phyloP scores from a whole-genome alignment of 1,140 invertebrate species.

The Drosophila jambulina region DNA sequence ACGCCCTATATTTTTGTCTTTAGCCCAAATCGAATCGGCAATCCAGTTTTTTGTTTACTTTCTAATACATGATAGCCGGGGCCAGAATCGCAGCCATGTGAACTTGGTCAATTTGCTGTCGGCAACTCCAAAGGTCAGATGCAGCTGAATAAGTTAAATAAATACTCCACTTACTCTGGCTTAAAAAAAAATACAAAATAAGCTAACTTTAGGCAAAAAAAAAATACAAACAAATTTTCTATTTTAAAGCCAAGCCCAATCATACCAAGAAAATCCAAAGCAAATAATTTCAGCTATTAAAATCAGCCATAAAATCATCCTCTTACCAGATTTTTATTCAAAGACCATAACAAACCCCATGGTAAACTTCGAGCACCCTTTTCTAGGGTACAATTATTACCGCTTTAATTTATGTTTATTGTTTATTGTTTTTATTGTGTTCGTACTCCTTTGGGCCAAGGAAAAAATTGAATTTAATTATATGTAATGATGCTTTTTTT shows the following conservation, averaged over 20 bases:
- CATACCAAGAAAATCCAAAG: not conserved
- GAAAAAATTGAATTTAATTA: conserved; percentile 70
- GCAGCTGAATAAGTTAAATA: conserved; percentile 4
- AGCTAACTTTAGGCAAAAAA: not conserved
- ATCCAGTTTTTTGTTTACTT: conserved; percentile 53
- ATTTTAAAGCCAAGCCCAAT: not conserved
- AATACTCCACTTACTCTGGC: not conserved
- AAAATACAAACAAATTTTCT: not conserved
- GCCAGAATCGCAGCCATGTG: conserved; percentile 66
- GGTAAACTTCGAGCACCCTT: conserved; percentile 2
- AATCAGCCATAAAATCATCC: not conserved
- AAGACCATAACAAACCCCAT: not conserved
- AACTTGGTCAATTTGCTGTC: conserved; percentile 66
- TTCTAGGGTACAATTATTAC: conserved; percentile 39
- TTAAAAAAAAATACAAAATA: not conserved
- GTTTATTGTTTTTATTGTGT: conserved; percentile 48
- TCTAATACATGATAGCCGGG: conserved; percentile 69
- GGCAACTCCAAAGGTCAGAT: conserved; percentile 62
- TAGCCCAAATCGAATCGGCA: conserved; percentile 52
- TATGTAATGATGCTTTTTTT: conserved; percentile 62
- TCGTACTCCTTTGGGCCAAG: conserved; percentile 51
- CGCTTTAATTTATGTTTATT: conserved; percentile 76
- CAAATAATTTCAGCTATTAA: not conserved
- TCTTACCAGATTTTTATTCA: not conserved
- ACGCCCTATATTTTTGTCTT: conserved; percentile 26